Conservation (phyloP, 92 coral and sea anemone species). For the Parazoanthus swiftii region DNA sequence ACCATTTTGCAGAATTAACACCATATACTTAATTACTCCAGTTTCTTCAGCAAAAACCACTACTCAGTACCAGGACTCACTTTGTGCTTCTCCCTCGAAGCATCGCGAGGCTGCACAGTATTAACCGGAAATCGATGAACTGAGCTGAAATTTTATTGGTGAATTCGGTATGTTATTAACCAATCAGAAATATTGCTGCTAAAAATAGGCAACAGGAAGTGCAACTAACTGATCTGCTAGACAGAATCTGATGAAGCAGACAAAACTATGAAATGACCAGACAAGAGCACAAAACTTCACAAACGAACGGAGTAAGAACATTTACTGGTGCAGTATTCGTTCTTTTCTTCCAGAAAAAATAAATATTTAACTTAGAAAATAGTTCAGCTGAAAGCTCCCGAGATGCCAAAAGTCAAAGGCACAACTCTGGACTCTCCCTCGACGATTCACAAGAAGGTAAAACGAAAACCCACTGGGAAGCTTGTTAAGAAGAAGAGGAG, state of each 20-base stretch:
- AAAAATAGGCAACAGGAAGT: conserved; percentile 83
- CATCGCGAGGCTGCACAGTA: conserved; percentile 64
- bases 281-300: neutral
- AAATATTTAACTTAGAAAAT: neutral
- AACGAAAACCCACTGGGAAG: conserved; percentile 59
- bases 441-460: conserved; percentile 70
- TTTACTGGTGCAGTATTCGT: neutral
- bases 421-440: conserved; percentile 55
- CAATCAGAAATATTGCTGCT: conserved; percentile 65
- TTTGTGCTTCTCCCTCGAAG: neutral
- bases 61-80: neutral
- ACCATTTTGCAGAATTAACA: conserved; percentile 50
- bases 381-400: neutral
- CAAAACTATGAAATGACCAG: conserved; percentile 21
- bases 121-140: conserved; percentile 60
- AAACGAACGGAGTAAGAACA: conserved; percentile 2
- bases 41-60: too few species aligned
- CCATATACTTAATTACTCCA: neutral
- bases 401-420: conserved; percentile 80
- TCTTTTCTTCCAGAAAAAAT: neutral
- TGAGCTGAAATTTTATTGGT: conserved; percentile 42
- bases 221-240: conserved; percentile 44
- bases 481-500: conserved; percentile 51
- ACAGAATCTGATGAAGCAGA: conserved; percentile 36
- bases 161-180: conserved; percentile 34